Evolutionary conservation across 2,797 vertebrate genomes (phyloP), one percentile per base, ranked within the genome.

Genomic region (Cryptoprocta ferox): DNA sequence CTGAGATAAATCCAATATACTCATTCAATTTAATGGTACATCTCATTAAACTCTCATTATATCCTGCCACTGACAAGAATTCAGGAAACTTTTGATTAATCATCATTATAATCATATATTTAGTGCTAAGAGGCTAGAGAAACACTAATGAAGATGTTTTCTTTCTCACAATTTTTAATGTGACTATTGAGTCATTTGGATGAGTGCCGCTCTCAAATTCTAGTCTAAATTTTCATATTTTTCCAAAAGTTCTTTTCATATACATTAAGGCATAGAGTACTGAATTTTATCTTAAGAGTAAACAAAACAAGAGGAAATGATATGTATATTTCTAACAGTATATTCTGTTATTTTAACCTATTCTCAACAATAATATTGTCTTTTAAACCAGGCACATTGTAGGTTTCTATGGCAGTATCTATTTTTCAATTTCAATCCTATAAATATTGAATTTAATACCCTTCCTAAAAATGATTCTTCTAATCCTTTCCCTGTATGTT

Each of bases 11-110:
- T 76, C 18, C 19, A 89, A 61, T 35, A 37, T 4, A 19, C 14
- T 91, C 76, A 82, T 86, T 89, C 16, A 86, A 37, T 89, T 82
- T 89, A 96, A 89, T 84, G 28, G 19, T 73, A 82, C 37, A 75
- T 78, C 48, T 94, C 89, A 96, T 89, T 95, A 95, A 96, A 80
- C 12, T 35, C 45, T 91, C 85, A 80, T 90, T 83, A 79, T 68
- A 88, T 70, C 32, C 9, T 91, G 35, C 7, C 70, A 53, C 35
- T 76, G 71, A 89, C 15, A 73, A 89, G 39, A 35, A 92, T 71
- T 73, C 28, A 71, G 28, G 39, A 87, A 78, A 73, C 19, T 66
- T 94, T 78, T 12, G 63, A 89, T 83, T 83, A 89, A 92, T 50
- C 65, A 45, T 48, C 42, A 50, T 37, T 94, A 81, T 30, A 91